Evolutionary conservation across 2,888 invertebrate species (phyloP).

Genomic region (Mesoligia furuncula): DNA sequence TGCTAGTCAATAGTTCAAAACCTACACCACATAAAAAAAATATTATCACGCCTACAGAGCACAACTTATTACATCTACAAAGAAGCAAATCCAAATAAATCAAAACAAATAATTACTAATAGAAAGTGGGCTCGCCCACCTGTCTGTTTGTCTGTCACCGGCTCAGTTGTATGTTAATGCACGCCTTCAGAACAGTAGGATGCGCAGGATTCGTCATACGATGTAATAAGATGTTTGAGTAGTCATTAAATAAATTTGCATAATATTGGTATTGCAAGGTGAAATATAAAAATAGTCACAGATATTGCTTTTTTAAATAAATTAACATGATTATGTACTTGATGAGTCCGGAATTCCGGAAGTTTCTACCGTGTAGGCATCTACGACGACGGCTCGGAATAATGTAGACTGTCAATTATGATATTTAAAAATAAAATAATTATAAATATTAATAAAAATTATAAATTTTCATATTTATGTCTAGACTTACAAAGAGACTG

Average conservation of each 20-base stretch:
- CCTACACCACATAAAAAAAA: not conserved
- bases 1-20: not conserved
- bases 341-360: slow-evolving; percentile 20
- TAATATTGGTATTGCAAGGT: slow-evolving; percentile 43
- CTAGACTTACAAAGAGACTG: too few species aligned
- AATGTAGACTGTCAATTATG: too few species aligned
- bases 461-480: too few species aligned
- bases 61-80: slow-evolving; percentile 9
- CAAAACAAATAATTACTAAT: slow-evolving; percentile 45
- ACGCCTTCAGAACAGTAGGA: slow-evolving; percentile 56
- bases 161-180: slow-evolving; percentile 30
- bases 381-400: not conserved
- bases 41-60: slow-evolving; percentile 14
- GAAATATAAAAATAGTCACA: slow-evolving; percentile 44
- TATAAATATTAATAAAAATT: too few species aligned
- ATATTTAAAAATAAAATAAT: too few species aligned
- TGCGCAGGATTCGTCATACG: slow-evolving; percentile 51
- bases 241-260: slow-evolving; percentile 34
- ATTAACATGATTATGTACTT: slow-evolving; percentile 11
- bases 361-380: not conserved
- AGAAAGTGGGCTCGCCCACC: slow-evolving; percentile 66
- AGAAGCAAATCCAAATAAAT: slow-evolving; percentile 39
- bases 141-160: slow-evolving; percentile 53
- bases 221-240: slow-evolving; percentile 33
- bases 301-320: slow-evolving; percentile 45